These are phyloP conservation scores for Agonopterix alstromeriana DNA, from an alignment of 2,888 invertebrate genomes.

Conservation along the genomic window DNA sequence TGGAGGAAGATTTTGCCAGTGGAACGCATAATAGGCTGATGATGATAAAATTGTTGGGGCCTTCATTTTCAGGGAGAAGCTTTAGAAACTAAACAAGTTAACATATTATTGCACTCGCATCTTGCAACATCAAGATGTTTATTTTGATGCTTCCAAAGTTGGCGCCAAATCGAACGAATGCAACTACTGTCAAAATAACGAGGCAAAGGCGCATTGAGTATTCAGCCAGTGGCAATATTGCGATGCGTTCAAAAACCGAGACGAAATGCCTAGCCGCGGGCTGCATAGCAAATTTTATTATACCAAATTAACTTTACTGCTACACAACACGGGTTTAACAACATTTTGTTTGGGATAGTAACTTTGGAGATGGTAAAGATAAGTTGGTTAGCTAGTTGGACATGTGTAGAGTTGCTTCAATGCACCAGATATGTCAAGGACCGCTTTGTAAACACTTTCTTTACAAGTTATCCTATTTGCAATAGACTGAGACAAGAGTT, in stretches of 20 bases:
- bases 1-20: no score
- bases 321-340: slow-evolving; percentile 12
- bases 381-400: slow-evolving; percentile 16
- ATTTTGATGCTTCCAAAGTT: neutral
- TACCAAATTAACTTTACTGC: slow-evolving; percentile 20
- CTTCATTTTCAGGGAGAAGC: no score
- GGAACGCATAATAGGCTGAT: no score
- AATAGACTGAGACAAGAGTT: no score
- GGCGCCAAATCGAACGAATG: neutral
- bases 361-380: slow-evolving; percentile 12
- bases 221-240: slow-evolving; percentile 51
- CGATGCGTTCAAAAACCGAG: slow-evolving; percentile 50
- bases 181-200: slow-evolving; percentile 26
- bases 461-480: slow-evolving; percentile 9
- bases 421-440: slow-evolving; percentile 67
- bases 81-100: no score
- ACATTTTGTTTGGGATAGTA: slow-evolving; percentile 14
- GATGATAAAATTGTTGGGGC: no score
- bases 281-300: slow-evolving; percentile 48
- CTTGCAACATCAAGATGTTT: no score
- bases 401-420: slow-evolving; percentile 39
- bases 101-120: no score
- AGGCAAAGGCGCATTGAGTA: slow-evolving; percentile 44
- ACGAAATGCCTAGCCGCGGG: slow-evolving; percentile 47
- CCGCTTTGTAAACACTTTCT: slow-evolving; percentile 56